Evolutionary conservation across 2,797 vertebrate genomes (phyloP).

Genomic region (Gastrophryne carolinensis): DNA sequence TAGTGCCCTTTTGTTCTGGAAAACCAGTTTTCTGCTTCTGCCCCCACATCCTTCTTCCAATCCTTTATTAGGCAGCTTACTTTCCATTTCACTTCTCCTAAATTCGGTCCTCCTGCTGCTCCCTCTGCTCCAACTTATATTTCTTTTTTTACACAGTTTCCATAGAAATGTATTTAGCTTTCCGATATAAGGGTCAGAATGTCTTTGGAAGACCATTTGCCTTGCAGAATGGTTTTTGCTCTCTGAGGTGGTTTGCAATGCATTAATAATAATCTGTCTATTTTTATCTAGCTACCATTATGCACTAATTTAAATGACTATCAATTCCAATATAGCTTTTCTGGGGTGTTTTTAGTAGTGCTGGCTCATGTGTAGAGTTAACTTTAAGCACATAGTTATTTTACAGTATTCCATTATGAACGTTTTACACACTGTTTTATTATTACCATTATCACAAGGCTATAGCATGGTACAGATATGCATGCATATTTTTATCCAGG

Average conservation of each 20-base stretch:
- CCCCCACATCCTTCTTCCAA: background rate
- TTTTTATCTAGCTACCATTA: background rate
- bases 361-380: too few species aligned
- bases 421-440: too few species aligned
- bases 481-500: too few species aligned
- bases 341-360: too few species aligned
- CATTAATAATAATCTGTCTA: background rate
- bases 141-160: background rate
- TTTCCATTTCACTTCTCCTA: conserved; percentile 14
- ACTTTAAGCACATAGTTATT: too few species aligned
- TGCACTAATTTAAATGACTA: conserved; percentile 10
- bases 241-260: background rate
- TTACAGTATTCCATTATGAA: too few species aligned
- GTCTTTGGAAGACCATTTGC: background rate
- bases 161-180: conserved; percentile 2
- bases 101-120: background rate
- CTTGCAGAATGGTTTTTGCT: background rate
- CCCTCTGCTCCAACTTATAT: conserved; percentile 10
- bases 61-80: background rate
- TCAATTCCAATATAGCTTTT: background rate
- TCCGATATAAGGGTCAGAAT: conserved; percentile 5
- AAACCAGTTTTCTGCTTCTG: background rate
- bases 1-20: too few species aligned
- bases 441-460: too few species aligned
- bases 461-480: too few species aligned